phyloP scores from a whole-genome alignment of 2,113 vertebrate species.

The Oncorhynchus masou region DNA sequence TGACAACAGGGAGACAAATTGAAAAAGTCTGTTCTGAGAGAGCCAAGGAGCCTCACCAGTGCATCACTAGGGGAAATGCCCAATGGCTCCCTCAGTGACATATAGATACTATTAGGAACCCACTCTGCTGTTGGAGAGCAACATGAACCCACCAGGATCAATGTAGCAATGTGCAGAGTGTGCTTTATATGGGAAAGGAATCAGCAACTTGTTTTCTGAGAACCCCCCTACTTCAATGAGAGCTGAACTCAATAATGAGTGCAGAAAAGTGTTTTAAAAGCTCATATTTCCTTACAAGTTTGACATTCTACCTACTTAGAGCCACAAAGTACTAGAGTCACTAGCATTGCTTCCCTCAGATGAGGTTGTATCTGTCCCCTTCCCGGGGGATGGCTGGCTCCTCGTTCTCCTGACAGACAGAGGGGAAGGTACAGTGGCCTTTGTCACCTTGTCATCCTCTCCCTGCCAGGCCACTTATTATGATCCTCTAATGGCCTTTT shows the following conservation, averaged over 20 bases:
- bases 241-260: background rate
- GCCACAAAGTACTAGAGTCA: conserved; percentile 8
- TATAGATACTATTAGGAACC: conserved; percentile 18
- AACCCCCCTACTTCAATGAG: background rate
- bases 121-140: conserved; percentile 11
- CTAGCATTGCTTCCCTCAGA: too few relatives aligned
- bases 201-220: background rate
- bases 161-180: background rate
- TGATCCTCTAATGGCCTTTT: conserved; percentile 43
- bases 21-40: conserved; percentile 26
- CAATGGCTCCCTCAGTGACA: background rate
- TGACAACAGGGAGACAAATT: conserved; percentile 33
- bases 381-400: too few relatives aligned
- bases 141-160: background rate
- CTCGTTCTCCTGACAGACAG: conserved; percentile 12
- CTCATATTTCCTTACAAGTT: conserved; percentile 25
- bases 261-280: background rate
- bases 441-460: conserved; percentile 24
- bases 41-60: background rate
- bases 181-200: background rate
- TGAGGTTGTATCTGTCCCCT: too few relatives aligned
- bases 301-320: conserved; percentile 33
- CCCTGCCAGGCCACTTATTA: conserved; percentile 14
- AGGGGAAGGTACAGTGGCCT: conserved; percentile 18
- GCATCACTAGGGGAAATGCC: background rate